Evolutionary conservation across 2,888 invertebrate genomes (phyloP), one percentile per base, ranked within the genome.

Genomic region (Sisyra terminalis): DNA sequence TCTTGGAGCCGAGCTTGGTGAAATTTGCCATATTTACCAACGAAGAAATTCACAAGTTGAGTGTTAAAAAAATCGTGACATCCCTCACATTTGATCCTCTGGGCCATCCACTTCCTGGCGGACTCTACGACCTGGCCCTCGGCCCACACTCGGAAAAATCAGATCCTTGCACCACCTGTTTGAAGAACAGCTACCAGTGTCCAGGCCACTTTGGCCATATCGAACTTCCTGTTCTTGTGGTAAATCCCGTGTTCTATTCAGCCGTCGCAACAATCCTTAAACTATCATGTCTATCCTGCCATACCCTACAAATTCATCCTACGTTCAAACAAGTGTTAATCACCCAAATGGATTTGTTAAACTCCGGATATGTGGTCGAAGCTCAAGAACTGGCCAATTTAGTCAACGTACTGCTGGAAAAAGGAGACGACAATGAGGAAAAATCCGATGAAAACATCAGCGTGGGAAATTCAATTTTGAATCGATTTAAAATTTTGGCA

Each of bases 141-240:
- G 97, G 89, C 69, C 15, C 36, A 31, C 9, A 29, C 29, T 39
- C 10, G 2, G 39, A 76, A 10, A 61, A 69, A 39, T 62, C 67
- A 51, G 84, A 86, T 46, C 67, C 75, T 1, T 97, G 96, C 59
- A 65, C 65, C 3, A 93, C 92, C 6, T 97, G 96, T 56, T 69
- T 72, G 8, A 71, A 75, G 49, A 70, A 69, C 13, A 57, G 73
- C 36, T 56, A 69, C 6, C 65, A 71, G 47, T 96, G 96, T 56
- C 76, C 83, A 0, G 98, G 98, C 0, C 98, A 98, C 63, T 80
- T 90, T 61, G 97, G 97, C 0, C 89, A 94, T 57, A 92, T 98
- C 47, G 83, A 85, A 49, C 65, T 98, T 1, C 87, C 89, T 0
- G 63, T 94, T 9, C 78, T 89, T 0, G 84, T 90, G 0, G 78